These are phyloP conservation scores for Notoglanidium macrostoma DNA, from an alignment of 2,797 vertebrate genomes.

Conservation along the genomic window DNA sequence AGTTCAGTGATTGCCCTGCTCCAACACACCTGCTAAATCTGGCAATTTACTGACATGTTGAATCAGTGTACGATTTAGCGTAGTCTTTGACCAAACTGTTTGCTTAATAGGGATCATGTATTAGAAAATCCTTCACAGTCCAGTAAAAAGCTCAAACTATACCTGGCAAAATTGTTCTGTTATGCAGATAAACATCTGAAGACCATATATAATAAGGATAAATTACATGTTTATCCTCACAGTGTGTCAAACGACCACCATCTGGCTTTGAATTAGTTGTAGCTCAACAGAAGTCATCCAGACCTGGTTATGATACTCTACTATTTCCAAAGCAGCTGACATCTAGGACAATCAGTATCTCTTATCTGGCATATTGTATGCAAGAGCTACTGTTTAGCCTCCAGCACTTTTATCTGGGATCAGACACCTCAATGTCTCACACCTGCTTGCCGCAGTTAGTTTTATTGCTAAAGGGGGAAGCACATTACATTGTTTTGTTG, in stretches of 20 bases:
- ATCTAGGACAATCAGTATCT: slow-evolving; percentile 37
- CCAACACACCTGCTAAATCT: slow-evolving; percentile 3
- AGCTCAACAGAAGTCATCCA: background rate
- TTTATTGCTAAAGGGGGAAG: background rate
- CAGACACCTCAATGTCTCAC: slow-evolving; percentile 56
- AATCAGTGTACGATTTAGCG: background rate
- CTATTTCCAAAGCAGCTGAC: slow-evolving; percentile 29
- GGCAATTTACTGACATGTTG: background rate
- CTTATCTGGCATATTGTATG: slow-evolving; percentile 41
- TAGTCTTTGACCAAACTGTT: background rate
- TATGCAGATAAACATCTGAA: background rate
- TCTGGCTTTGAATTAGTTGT: background rate
- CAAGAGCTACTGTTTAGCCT: background rate
- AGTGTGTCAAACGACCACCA: background rate
- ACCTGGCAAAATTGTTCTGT: background rate
- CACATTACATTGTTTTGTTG: background rate
- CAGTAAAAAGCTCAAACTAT: background rate
- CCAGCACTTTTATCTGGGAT: background rate
- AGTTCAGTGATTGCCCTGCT: background rate
- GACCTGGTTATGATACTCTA: background rate
- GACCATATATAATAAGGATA: background rate
- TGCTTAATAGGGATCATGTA: background rate
- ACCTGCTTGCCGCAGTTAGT: slow-evolving; percentile 61
- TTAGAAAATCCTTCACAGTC: background rate
- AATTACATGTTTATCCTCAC: background rate